These are phyloP conservation scores for Phengaris arion DNA, from an alignment of 2,888 invertebrate species.

Conservation along the genomic window DNA sequence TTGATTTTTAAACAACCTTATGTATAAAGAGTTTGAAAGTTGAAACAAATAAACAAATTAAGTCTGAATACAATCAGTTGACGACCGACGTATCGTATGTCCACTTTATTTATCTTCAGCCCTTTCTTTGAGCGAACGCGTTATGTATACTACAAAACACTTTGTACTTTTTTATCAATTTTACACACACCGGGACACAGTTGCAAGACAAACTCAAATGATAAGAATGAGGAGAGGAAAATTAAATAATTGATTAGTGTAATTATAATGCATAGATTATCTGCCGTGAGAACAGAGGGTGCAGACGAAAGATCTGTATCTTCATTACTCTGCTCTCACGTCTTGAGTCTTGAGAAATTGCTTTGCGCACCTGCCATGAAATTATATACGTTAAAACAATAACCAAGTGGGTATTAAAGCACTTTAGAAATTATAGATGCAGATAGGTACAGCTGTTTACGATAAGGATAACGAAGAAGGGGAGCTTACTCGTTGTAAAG, in stretches of 20 bases:
- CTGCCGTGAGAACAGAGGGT: conserved; percentile 39
- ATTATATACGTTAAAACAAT: conserved; percentile 66
- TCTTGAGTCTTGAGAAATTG: conserved; percentile 69
- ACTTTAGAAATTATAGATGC: conserved; percentile 39
- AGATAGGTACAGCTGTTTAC: conserved; percentile 8
- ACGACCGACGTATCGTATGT: too few species aligned
- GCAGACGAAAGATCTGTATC: conserved; percentile 49
- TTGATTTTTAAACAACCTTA: too few species aligned
- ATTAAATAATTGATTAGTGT: conserved; percentile 16
- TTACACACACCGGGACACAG: neutral
- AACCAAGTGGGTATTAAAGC: conserved; percentile 34
- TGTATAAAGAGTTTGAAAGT: too few species aligned
- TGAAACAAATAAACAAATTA: too few species aligned
- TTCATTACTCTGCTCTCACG: conserved; percentile 61
- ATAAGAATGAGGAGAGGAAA: neutral
- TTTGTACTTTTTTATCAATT: neutral
- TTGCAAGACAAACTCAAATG: neutral
- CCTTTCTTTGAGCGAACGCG: too few species aligned
- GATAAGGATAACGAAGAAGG: conserved; percentile 37
- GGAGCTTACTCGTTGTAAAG: neutral
- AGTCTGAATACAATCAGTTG: too few species aligned
- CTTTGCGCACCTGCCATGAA: conserved; percentile 63
- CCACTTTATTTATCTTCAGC: too few species aligned
- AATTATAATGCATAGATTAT: conserved; percentile 18
- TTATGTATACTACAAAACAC: too few species aligned